Base-by-base conservation (phyloP, 2,113 vertebrate genomes). In the Rhadina sibilatrix region DNA sequence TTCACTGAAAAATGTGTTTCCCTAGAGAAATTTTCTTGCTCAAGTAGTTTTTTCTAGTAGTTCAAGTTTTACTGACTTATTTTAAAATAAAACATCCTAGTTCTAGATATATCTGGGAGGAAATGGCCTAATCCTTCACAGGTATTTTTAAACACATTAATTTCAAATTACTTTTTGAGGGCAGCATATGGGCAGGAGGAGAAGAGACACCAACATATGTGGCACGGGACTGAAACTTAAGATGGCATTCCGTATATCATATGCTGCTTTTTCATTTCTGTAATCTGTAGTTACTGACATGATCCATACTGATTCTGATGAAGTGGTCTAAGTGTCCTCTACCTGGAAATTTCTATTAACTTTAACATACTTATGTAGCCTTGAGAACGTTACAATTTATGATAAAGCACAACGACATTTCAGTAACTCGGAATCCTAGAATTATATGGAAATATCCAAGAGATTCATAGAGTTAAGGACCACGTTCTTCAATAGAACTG, bases 161-260 rank as follows among this genome's bases (percentile, higher is more conserved):
- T 81, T 75, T 53, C 28, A 65, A 57, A 11, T 54, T 83, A 9
- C 37, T 72, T 27, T 53, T 11, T 1, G 2, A 2, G 4, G 3
- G 0, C 4, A 47, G 7, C 2, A 1, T 12, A 16, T 15, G 23
- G 12, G 15, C 28, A 47, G 8, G 4, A 70, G n/a, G 12, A 70
- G 20, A 44, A 44, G 5, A 22, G 5, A 15, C 0, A 25, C 21
- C 0, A 2, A 27, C 2, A 44, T 6, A 18, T 0, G 0, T 19
- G 16, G 21, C 19, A 46, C 6, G 12, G 12, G 23, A 60, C 16
- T 49, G 65, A 78, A 74, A 21, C 1, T 38, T 23, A 38, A 42
- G 15, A 42, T 31, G 10, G 1, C 6, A 31, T 54, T 74, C 19
- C 16, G 3, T 20, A 18, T 47, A 25, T 7, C 24, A 12, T 3